phyloP scores from a whole-genome alignment of 2,888 invertebrate species.

The Panzeria rudis region DNA sequence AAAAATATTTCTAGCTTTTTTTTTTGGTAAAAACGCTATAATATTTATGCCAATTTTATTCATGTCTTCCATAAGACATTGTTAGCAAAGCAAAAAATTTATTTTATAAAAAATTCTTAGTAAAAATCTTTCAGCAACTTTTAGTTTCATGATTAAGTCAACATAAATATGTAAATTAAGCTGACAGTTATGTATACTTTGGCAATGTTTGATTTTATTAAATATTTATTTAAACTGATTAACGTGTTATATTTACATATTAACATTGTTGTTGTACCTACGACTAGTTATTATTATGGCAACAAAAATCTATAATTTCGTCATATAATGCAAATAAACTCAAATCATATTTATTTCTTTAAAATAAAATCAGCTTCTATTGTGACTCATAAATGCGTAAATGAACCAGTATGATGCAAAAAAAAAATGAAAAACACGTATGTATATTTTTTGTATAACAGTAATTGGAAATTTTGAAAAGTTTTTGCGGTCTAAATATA shows the following conservation, averaged over 20 bases:
- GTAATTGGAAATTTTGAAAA: slow-evolving; percentile 15
- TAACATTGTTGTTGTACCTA: background rate
- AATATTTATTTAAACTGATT: slow-evolving; percentile 7
- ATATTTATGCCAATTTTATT: no score
- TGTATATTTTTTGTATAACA: slow-evolving; percentile 17
- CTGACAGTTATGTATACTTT: slow-evolving; percentile 51
- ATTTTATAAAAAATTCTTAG: no score
- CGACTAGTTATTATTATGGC: background rate
- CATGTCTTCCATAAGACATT: no score
- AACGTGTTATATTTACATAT: background rate
- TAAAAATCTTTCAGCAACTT: background rate
- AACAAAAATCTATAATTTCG: slow-evolving; percentile 47
- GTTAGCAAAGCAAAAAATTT: no score
- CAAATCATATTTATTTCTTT: background rate
- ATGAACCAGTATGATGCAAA: slow-evolving; percentile 5
- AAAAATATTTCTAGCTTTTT: no score
- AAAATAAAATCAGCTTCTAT: background rate
- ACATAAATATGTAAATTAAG: slow-evolving; percentile 58
- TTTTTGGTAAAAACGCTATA: no score
- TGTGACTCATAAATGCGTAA: slow-evolving; percentile 41
- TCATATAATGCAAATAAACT: slow-evolving; percentile 51
- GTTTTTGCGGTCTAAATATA: slow-evolving; percentile 41
- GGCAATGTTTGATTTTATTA: slow-evolving; percentile 12
- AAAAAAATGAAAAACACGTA: slow-evolving; percentile 6
- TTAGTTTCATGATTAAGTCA: slow-evolving; percentile 7